phyloP scores from a whole-genome alignment of 2,797 vertebrate genomes.

The Pantherophis alleghaniensis region DNA sequence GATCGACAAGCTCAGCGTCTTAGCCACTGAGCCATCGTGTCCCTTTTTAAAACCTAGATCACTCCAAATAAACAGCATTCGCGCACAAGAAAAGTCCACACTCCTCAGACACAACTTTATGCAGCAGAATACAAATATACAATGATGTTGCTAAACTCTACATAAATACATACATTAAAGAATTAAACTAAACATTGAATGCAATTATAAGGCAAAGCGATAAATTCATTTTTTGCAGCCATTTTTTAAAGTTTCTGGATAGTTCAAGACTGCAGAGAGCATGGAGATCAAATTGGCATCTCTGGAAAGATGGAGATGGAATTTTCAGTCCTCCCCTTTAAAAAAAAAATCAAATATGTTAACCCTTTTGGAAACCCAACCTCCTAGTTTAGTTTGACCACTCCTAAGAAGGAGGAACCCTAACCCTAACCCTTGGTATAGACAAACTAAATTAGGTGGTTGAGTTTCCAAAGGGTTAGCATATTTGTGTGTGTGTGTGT shows the following conservation, averaged over 20 bases:
- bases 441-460: neutral
- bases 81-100: neutral
- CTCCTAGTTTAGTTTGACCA: neutral
- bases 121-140: neutral
- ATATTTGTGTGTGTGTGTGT: no score
- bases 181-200: neutral
- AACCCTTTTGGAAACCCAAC: neutral
- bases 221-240: neutral
- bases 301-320: neutral
- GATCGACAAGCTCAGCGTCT: no score
- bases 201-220: neutral
- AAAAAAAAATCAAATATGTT: neutral
- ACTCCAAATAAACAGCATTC: neutral
- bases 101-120: neutral
- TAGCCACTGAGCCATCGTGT: no score
- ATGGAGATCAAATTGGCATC: neutral
- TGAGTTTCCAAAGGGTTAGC: neutral
- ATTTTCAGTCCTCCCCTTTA: neutral
- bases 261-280: neutral
- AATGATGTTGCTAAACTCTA: neutral
- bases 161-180: neutral
- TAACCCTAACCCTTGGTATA: neutral
- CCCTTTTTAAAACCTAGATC: neutral
- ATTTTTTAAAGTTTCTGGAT: neutral
- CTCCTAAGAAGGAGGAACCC: neutral